Percentiles rank a stretch among this genome's conserved stretches.
phyloP scores from a whole-genome alignment of 2,113 vertebrate genomes.

The Hydropotes inermis region DNA sequence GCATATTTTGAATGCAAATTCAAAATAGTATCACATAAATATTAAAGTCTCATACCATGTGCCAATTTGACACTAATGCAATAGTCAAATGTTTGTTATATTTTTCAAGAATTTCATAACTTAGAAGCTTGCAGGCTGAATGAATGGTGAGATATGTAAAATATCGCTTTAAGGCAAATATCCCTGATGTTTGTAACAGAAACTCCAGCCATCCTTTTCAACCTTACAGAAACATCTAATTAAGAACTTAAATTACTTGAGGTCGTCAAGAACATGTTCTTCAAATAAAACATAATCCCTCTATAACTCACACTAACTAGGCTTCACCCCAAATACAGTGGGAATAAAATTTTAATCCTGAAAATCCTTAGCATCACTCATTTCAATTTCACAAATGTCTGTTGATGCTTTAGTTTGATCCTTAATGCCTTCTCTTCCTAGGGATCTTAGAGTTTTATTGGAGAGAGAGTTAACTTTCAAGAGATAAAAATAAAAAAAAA shows the following conservation, averaged over 20 bases:
- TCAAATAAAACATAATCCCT: background rate
- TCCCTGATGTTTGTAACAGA: background rate
- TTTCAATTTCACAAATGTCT: background rate
- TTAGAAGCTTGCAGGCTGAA: background rate
- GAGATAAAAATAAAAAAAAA: background rate
- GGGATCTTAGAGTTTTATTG: background rate
- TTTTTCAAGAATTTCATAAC: background rate
- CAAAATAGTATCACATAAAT: background rate
- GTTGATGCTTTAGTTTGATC: background rate
- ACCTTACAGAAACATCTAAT: background rate
- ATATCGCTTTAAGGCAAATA: background rate
- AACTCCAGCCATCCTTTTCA: background rate
- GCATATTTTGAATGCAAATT: background rate
- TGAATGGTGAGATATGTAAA: background rate
- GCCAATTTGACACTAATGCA: background rate
- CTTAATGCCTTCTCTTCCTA: background rate
- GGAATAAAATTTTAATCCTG: slow-evolving; percentile 7
- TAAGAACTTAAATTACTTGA: background rate
- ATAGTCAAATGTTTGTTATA: background rate
- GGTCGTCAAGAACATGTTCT: background rate
- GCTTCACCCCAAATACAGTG: background rate
- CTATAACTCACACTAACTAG: background rate
- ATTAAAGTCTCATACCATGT: background rate
- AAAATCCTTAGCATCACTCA: background rate
- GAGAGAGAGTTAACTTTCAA: background rate